phyloP scores from a whole-genome alignment of 2,888 invertebrate species.

The Ypsolopha scabrella region DNA sequence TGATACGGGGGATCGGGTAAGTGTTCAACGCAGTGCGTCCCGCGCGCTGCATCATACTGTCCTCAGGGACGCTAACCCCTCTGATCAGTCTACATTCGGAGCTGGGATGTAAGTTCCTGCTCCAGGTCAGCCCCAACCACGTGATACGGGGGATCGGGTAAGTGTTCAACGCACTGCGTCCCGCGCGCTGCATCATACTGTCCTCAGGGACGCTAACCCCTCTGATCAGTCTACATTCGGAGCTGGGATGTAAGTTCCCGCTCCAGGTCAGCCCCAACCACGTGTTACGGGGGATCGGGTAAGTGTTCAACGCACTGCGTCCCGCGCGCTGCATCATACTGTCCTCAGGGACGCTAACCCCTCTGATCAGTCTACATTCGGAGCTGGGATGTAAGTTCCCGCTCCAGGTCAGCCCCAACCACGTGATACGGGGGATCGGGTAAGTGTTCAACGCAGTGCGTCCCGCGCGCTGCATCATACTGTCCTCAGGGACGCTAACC shows the following conservation, averaged over 20 bases:
- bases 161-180: constrained; percentile 37
- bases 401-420: constrained; percentile 74
- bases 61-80: constrained; percentile 84
- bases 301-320: constrained; percentile 66
- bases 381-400: constrained; percentile 78
- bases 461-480: constrained; percentile 67
- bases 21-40: constrained; percentile 63
- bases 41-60: constrained; percentile 73
- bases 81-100: constrained; percentile 79
- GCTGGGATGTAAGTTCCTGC: constrained; percentile 74
- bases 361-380: constrained; percentile 76
- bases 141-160: constrained; percentile 73
- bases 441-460: constrained; percentile 46
- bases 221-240: constrained; percentile 76
- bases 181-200: constrained; percentile 71
- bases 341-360: constrained; percentile 83
- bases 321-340: constrained; percentile 71
- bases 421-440: constrained; percentile 74
- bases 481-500: constrained; percentile 83
- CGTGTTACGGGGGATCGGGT: constrained; percentile 72
- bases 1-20: constrained; percentile 73
- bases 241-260: constrained; percentile 76
- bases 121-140: constrained; percentile 76
- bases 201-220: constrained; percentile 86
- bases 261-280: constrained; percentile 76